Base-by-base conservation (phyloP, 2,113 vertebrate genomes). In the Centropus bengalensis region DNA sequence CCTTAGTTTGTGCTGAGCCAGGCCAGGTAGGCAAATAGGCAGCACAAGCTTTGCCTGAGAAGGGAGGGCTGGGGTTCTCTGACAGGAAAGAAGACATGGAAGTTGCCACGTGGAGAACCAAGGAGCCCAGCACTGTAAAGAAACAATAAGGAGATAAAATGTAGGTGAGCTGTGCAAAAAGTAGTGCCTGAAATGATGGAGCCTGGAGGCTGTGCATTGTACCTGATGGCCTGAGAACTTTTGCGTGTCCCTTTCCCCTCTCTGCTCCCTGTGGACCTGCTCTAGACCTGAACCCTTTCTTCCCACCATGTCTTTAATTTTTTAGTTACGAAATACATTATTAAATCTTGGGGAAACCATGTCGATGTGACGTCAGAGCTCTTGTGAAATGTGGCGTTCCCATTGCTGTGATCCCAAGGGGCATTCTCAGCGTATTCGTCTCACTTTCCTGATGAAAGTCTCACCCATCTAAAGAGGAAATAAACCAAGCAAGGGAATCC, bases 1-100 rank as follows among this genome's bases (percentile, higher is more conserved):
- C 45, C 64, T 69, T 0, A 1, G 22, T 42, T 73, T 42, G 51
- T 0, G 0, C 60, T 66, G 60, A 0, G 8, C 16, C 30, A 36
- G 49, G 64, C 33, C 24, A n/a, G 12, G 40, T 9, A 67, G 47
- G 49, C 7, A 66, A 11, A 44, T 44, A 17, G 51, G 73, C 27
- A 52, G 52, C 64, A 44, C 9, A 10, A 49, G 21, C 18, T 28
- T 68, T 28, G 12, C 58, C 38, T 76, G 63, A 60, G n/a, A 63
- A 32, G 38, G 58, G 69, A 2, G 40, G 30, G 1, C 32, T 87
- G 38, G 14, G 19, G 5, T 81, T 18, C 64, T 77, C 36, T 2
- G 4, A 54, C 70, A 45, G 64, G 38, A 62, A 56, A 27, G 40
- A 36, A 88, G 38, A 26, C 2, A 0, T 7, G 14, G 56, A 44